Base-by-base conservation (phyloP, 2,797 vertebrate species). In the Gadopsis bispinosus region DNA sequence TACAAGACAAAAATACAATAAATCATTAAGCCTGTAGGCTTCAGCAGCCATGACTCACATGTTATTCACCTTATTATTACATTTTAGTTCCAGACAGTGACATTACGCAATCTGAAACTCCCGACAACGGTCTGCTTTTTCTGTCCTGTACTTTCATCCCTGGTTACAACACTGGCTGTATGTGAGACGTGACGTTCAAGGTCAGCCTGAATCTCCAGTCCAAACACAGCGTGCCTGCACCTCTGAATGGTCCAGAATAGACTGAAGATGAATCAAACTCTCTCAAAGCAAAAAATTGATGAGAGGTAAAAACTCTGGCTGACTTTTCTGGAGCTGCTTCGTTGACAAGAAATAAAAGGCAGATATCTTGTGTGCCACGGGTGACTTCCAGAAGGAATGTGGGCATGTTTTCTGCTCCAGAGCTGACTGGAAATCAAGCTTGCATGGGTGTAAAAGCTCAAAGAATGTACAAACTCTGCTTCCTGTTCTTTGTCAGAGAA, bases 321-420 rank as follows among this genome's bases (percentile, higher is more conserved):
- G 73, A 53, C 10, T 55, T 83, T 83, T 77, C 62, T 79, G 29
- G 26, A 85, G 62, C 54, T 4, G 47, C 73, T 86, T 81, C 71
- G 79, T 87, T 80, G 80, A 87, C 62, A 48, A 65, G 85, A 86
- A 89, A 87, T 81, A 73, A 83, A 66, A 80, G 59, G 6, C 73
- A 4, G 82, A 73, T 67, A 72, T 67, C 79, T 67, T 77, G 68
- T 79, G 75, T 63, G 61, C 67, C 41, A 50, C 6, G 63, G 63
- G 71, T 75, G 80, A 85, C 80, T 80, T 89, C 69, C 26, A 59
- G 80, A 59, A 82, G 66, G 68, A 87, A 89, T 81, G 86, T 51
- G 84, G 81, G 74, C 73, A 77, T 41, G 48, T 73, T 67, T 77
- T 79, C 20, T 54, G 39, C 43, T 69, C 55, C 50, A 0, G 67